Conservation (phyloP, 2,888 invertebrate species). For the Idaea biselata region DNA sequence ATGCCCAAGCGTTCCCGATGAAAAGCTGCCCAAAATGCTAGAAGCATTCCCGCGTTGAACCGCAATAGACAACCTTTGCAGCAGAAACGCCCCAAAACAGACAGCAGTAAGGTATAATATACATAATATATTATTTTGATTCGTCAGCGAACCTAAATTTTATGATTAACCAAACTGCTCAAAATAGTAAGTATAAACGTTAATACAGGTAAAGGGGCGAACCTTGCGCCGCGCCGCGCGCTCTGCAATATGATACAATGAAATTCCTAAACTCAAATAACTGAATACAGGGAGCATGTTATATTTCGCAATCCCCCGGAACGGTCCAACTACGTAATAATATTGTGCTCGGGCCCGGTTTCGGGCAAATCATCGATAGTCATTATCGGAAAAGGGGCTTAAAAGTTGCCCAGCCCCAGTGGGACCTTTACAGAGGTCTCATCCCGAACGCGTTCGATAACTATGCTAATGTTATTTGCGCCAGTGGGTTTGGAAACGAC, state of each 20-base stretch:
- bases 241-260: conserved; percentile 30
- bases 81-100: too few relatives aligned
- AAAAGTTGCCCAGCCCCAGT: conserved; percentile 70
- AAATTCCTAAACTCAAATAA: conserved; percentile 58
- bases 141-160: too few relatives aligned
- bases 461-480: conserved; percentile 81
- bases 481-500: conserved; percentile 72
- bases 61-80: too few relatives aligned
- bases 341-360: conserved; percentile 71
- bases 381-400: conserved; percentile 79
- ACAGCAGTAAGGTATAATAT: too few relatives aligned
- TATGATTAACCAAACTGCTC: too few relatives aligned
- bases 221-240: not conserved
- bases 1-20: too few relatives aligned
- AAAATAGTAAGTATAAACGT: too few relatives aligned
- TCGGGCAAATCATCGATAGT: conserved; percentile 78
- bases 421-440: conserved; percentile 77
- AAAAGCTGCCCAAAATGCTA: too few relatives aligned
- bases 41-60: too few relatives aligned
- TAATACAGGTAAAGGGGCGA: not conserved
- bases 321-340: conserved; percentile 73
- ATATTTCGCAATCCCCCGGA: conserved; percentile 71
- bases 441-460: conserved; percentile 76
- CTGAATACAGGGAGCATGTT: conserved; percentile 62
- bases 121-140: too few relatives aligned